Evolutionary conservation across 2,888 invertebrate species (phyloP).

Genomic region (Leptinotarsa haldemani): DNA sequence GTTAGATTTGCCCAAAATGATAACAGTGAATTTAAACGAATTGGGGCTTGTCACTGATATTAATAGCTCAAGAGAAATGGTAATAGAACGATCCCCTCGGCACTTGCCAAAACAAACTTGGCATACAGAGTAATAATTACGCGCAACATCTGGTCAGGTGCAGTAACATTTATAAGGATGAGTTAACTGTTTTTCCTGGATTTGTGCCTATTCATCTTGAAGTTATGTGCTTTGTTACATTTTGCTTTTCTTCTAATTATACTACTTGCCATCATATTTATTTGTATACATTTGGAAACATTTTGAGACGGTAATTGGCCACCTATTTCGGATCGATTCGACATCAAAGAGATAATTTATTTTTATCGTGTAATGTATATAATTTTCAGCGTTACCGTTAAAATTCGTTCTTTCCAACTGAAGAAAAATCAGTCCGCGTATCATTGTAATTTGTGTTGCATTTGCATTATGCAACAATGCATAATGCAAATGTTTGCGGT

Average conservation of each 20-base stretch:
- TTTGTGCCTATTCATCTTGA: slow-evolving; percentile 26
- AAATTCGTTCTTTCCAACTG: no score
- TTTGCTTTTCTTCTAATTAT: slow-evolving; percentile 21
- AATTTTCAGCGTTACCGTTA: no score
- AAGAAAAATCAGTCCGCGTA: no score
- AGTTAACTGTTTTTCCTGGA: slow-evolving; percentile 29
- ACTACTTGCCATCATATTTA: not conserved
- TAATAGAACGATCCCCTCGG: slow-evolving; percentile 10
- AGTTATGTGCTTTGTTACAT: slow-evolving; percentile 25
- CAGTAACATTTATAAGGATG: slow-evolving; percentile 31
- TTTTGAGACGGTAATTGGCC: not conserved
- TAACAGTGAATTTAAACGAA: slow-evolving; percentile 10
- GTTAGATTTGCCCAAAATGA: not conserved
- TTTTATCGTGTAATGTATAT: no score
- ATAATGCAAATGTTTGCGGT: no score
- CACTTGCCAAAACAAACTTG: slow-evolving; percentile 27
- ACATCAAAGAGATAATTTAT: no score
- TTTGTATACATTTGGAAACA: not conserved
- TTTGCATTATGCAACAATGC: no score
- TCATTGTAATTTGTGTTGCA: no score
- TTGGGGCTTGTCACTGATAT: slow-evolving; percentile 18
- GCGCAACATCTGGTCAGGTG: slow-evolving; percentile 29
- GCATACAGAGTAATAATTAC: slow-evolving; percentile 25
- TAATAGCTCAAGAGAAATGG: slow-evolving; percentile 20
- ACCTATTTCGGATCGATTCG: not conserved